Conservation (phyloP, 2,113 vertebrate species). For the Scomber colias region DNA sequence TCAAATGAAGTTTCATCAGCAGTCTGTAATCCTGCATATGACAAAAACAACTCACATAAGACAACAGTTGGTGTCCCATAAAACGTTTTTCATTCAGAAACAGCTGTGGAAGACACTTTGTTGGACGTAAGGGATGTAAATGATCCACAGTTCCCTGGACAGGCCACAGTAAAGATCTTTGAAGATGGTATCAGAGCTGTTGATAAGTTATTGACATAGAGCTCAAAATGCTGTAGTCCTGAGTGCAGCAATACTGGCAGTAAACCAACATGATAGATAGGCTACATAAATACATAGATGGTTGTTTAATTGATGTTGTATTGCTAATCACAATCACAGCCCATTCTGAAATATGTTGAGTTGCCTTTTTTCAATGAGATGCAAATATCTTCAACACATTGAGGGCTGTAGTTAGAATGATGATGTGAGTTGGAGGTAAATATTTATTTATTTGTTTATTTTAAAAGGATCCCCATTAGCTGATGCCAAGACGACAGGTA, state of each 20-base stretch:
- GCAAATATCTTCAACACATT: neutral
- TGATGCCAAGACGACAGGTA: too few relatives aligned
- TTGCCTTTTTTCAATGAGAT: conserved; percentile 1
- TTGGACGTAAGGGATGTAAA: too few relatives aligned
- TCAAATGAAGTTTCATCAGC: neutral
- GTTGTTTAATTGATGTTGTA: neutral
- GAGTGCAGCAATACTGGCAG: neutral
- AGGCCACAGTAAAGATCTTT: too few relatives aligned
- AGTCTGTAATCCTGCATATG: neutral
- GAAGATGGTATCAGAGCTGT: neutral
- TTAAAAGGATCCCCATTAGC: too few relatives aligned
- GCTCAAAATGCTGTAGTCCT: neutral
- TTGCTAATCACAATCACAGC: neutral
- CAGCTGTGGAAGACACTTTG: neutral
- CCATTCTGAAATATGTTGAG: neutral
- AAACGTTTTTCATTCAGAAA: conserved; percentile 1
- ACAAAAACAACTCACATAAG: neutral
- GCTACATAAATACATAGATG: neutral
- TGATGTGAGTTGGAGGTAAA: neutral
- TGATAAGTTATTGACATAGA: neutral
- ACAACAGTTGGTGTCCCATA: neutral
- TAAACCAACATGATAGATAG: neutral
- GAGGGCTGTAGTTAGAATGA: neutral
- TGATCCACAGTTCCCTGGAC: too few relatives aligned
- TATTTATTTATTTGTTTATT: too few relatives aligned